A percentile compares a stretch with the other conserved stretches of the same genome.
Conservation (phyloP, 2,113 vertebrate genomes). For the Grallaria varia region DNA sequence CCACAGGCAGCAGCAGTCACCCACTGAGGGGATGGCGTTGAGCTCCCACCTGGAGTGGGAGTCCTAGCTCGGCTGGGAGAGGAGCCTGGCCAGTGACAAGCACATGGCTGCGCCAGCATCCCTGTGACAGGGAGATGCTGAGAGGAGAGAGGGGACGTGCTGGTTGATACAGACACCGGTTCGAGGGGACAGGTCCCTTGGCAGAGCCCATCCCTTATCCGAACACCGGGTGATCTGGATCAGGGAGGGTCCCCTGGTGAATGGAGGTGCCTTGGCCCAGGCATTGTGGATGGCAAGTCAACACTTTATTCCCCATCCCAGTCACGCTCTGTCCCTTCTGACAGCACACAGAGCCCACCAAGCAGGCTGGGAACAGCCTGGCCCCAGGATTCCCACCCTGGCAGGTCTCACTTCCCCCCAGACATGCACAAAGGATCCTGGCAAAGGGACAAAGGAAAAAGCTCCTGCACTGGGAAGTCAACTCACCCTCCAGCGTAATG, state of each 20-base stretch:
- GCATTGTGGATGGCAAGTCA: not conserved
- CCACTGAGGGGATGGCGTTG: not conserved
- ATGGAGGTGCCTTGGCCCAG: fast-evolving
- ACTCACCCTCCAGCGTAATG: slow-evolving; percentile 91
- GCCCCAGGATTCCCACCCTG: not conserved
- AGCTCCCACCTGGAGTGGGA: not conserved
- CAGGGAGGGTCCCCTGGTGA: not conserved
- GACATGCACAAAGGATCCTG: not conserved
- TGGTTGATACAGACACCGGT: fast-evolving
- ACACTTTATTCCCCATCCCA: fast-evolving
- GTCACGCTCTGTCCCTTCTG: fast-evolving
- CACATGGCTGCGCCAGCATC: fast-evolving
- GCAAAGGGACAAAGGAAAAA: not conserved
- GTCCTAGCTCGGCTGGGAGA: not conserved
- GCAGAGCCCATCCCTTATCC: not conserved
- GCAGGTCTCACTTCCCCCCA: fast-evolving
- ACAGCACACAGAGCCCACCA: too few relatives aligned
- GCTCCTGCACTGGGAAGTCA: not conserved
- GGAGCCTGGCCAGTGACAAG: fast-evolving
- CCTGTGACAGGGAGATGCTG: not conserved
- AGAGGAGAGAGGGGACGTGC: fast-evolving
- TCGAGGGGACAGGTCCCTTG: not conserved
- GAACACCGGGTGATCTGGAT: fast-evolving
- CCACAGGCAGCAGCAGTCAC: not conserved
- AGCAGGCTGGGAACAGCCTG: not conserved